Base-by-base conservation (phyloP, 1,140 invertebrate genomes). In the Copidosoma floridanum region DNA sequence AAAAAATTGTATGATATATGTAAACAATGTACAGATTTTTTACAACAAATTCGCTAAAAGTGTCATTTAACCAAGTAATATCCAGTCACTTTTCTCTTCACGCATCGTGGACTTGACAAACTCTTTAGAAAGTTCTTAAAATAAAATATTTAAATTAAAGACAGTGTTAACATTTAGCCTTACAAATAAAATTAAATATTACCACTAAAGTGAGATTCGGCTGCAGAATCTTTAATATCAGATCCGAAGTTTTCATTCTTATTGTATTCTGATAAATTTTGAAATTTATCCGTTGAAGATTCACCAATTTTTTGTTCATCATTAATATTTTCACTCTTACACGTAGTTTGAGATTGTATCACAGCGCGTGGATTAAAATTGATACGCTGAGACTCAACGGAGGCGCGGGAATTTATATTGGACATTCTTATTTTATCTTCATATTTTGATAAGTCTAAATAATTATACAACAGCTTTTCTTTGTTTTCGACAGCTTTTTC, bases 401-500 rank as follows among this genome's bases (percentile, higher is more conserved):
- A 48, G 43, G 2, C 57, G n/a, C n/a, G n/a, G n/a, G n/a, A n/a
- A n/a, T n/a, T n/a, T n/a, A n/a, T n/a, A n/a, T 47, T 23, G 47
- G 57, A 46, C n/a, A 69, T 68, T 43, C 65, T 54, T 55, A 66
- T 76, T 12, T 66, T 71, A 2, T 71, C 73, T 71, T 76, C 76
- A 27, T 74, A 80, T 26, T 75, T 73, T 3, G 74, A 78, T 6
- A 79, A 67, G 72, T 83, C 81, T 55, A 83, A 65, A 47, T 84
- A 73, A 47, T 80, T 78, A 0, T 82, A 81, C 12, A 84, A 63
- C 35, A 83, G 61, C 65, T 81, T 83, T 61, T 84, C 83, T 57
- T 84, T 84, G 54, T 78, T 68, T 63, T 82, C 78, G 24, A 85
- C 82, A 61, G 84, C 82, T 46, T 78, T 80, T 53, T 80, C 73